These are phyloP conservation scores for Etheostoma perlongum DNA, from an alignment of 2,797 vertebrate genomes.

Conservation along the genomic window DNA sequence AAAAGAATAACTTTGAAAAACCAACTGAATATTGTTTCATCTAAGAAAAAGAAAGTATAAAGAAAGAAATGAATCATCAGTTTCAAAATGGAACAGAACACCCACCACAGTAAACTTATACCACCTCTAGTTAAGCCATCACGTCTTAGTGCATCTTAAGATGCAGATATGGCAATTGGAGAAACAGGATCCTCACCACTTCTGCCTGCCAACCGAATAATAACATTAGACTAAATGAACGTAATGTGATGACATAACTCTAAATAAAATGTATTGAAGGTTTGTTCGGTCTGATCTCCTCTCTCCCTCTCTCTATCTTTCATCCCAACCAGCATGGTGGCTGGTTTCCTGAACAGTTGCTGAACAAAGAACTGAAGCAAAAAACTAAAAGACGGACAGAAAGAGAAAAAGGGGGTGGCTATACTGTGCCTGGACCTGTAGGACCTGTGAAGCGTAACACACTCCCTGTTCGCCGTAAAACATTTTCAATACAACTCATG, in stretches of 20 bases:
- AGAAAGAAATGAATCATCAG: constrained; percentile 6
- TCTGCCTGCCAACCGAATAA: constrained; percentile 19
- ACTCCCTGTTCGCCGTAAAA: constrained; percentile 39
- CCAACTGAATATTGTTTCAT: constrained; percentile 36
- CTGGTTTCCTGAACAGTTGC: constrained; percentile 55
- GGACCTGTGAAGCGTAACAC: constrained; percentile 31
- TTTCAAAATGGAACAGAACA: constrained; percentile 25
- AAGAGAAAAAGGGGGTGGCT: constrained; percentile 5
- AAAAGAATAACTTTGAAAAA: constrained; percentile 45
- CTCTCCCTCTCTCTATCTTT: constrained; percentile 60
- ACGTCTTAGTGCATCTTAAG: constrained; percentile 27
- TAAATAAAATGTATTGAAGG: constrained; percentile 55
- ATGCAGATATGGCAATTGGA: constrained; percentile 27
- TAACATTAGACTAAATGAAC: constrained; percentile 37
- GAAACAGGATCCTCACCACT: constrained; percentile 46
- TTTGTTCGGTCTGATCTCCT: constrained; percentile 36
- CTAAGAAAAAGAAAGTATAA: constrained; percentile 30
- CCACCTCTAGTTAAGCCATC: constrained; percentile 18
- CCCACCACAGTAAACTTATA: constrained; percentile 31
- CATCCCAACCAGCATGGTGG: constrained; percentile 72
- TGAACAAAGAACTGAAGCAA: constrained; percentile 60
- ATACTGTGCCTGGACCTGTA: constrained; percentile 61
- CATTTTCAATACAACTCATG: constrained; percentile 10
- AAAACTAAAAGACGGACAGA: constrained; percentile 26
- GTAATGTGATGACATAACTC: constrained; percentile 44